Base-by-base conservation (phyloP, 2,888 invertebrate genomes). In the Cosmorhoe ocellata region DNA sequence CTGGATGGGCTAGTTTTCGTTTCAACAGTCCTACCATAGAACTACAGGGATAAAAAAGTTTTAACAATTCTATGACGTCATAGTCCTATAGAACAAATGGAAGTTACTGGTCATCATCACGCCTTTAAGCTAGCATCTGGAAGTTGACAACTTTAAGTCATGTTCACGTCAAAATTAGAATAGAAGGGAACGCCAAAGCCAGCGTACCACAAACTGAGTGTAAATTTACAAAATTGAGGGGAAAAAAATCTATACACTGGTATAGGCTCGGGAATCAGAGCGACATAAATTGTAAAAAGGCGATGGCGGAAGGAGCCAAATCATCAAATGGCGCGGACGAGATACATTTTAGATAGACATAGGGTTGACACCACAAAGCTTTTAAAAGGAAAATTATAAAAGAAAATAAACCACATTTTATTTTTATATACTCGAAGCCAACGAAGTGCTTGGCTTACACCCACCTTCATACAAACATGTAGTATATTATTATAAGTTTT, bases 311-410 rank as follows among this genome's bases (percentile, higher is more conserved):
- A 75, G 73, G 69, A 71, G 71, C 67, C 71, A 73, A 81, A 84
- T 84, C 80, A 82, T 79, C 80, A 84, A 86, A 86, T 85, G 85
- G 85, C 63, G 76, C 74, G 86, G 74, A 84, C 74, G 82, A 81
- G 81, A 84, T 83, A 82, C 81, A 79, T 82, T 79, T 74, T 73
- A 80, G 81, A 81, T 81, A 80, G 65, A 58, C 65, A 45, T 67
- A 79, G 76, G 75, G 76, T 58, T 77, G 76, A 40, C 48, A 48
- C 44, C 18, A 33, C 22, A 14, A 18, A 40, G 34, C 46, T 27
- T 33, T 46, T 32, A 26, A 46, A 12, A 31, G 26, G 10, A 47
- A n/a, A n/a, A 40, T 34, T 26, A n/a, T 28, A 14, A n/a, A 10
- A 24, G 26, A 24, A 24, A 32, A 32, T n/a, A n/a, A n/a, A n/a